phyloP scores from a whole-genome alignment of 2,797 vertebrate genomes.

The Poeciliopsis presidionis region DNA sequence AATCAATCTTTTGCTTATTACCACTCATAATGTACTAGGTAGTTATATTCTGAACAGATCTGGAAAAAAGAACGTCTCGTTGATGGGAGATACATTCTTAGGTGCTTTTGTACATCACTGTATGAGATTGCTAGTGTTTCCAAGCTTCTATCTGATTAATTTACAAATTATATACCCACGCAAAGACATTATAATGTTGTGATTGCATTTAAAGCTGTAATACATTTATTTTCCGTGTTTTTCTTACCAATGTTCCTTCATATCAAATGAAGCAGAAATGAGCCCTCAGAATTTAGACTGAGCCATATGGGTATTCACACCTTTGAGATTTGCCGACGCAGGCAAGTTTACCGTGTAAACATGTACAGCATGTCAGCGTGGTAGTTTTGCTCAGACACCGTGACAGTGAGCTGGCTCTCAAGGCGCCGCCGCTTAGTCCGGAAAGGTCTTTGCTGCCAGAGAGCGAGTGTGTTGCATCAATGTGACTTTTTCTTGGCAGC shows the following conservation, averaged over 20 bases:
- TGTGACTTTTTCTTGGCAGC: constrained; percentile 60
- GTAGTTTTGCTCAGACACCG: constrained; percentile 27
- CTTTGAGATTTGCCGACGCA: constrained; percentile 6
- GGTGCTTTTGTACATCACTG: neutral
- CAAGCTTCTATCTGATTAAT: neutral
- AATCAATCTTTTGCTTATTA: neutral
- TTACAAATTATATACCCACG: neutral
- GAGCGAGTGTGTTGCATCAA: constrained; percentile 48
- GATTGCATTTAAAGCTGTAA: neutral
- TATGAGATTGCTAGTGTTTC: neutral
- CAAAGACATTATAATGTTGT: neutral
- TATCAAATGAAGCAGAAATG: constrained; percentile 2
- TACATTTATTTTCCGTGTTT: neutral
- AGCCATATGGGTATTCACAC: constrained; percentile 9
- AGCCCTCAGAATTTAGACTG: neutral
- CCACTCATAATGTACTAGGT: neutral
- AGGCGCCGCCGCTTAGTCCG: constrained; percentile 30
- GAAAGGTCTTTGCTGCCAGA: constrained; percentile 59
- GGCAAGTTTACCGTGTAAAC: constrained; percentile 11
- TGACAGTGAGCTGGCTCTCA: constrained; percentile 28
- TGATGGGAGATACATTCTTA: neutral
- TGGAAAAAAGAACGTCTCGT: too few relatives aligned
- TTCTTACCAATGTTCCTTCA: neutral
- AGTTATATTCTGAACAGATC: neutral
- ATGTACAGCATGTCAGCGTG: constrained; percentile 32